phyloP scores from a whole-genome alignment of 2,888 invertebrate species.

The Embidobia sp. region DNA sequence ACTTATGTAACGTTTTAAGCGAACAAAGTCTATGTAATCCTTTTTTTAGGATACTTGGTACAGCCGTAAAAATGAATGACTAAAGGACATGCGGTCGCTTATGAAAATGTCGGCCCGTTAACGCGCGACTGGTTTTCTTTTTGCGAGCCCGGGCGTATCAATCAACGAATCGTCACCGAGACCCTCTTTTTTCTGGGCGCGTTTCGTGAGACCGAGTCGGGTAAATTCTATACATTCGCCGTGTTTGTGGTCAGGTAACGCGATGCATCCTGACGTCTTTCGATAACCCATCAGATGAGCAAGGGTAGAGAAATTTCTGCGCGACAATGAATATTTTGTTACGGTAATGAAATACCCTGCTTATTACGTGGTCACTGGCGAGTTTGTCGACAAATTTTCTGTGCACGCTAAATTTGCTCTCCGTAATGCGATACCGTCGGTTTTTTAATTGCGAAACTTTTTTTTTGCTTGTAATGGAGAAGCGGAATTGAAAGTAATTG shows the following conservation, averaged over 20 bases:
- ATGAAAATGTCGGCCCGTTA: too few species aligned
- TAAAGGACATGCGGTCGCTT: neutral
- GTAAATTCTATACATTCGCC: conserved; percentile 28
- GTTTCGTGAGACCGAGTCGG: conserved; percentile 27
- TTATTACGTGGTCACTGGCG: conserved; percentile 35
- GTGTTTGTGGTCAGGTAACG: conserved; percentile 53
- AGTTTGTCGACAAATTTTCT: conserved; percentile 51
- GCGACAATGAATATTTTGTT: conserved; percentile 55
- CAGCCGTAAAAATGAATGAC: too few species aligned
- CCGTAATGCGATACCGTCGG: conserved; percentile 14
- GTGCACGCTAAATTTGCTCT: conserved; percentile 38
- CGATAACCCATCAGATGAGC: conserved; percentile 35
- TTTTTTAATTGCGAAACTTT: conserved; percentile 12
- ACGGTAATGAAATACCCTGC: conserved; percentile 47
- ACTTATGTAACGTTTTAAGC: too few species aligned
- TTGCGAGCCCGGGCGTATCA: too few species aligned
- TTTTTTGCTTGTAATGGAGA: neutral
- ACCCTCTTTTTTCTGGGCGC: conserved; percentile 2
- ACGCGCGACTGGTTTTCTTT: too few species aligned
- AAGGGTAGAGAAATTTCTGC: conserved; percentile 15
- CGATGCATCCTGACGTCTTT: conserved; percentile 51
- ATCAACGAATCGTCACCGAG: conserved; percentile 34
- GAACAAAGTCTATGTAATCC: too few species aligned
- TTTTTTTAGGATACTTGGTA: too few species aligned
- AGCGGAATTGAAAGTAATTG: too few species aligned